Evolutionary conservation across 2,113 vertebrate species (phyloP).

Genomic region (Cercopithecus mona): DNA sequence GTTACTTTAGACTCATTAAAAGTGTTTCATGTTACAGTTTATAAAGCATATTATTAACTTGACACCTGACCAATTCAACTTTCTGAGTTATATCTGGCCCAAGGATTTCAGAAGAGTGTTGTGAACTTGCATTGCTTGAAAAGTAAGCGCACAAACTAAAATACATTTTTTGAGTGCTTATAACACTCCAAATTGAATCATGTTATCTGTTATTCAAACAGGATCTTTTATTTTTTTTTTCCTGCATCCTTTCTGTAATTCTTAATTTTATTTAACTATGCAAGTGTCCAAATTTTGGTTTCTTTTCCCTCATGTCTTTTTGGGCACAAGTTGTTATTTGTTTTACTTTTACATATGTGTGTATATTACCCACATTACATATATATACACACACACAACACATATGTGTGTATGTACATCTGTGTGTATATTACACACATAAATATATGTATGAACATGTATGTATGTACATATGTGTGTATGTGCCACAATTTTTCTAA

Average conservation of each 20-base stretch:
- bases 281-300: not conserved
- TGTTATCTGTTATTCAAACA: not conserved
- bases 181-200: not conserved
- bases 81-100: not conserved
- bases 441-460: not conserved
- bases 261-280: not conserved
- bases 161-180: not conserved
- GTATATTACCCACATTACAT: too few relatives aligned
- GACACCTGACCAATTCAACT: not conserved
- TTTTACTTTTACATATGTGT: not conserved
- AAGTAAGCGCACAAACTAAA: not conserved
- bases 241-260: not conserved
- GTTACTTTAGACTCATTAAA: not conserved
- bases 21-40: not conserved
- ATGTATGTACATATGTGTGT: not conserved
- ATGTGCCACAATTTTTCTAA: not conserved
- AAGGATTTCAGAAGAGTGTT: not conserved
- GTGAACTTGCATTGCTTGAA: not conserved
- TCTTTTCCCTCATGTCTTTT: not conserved
- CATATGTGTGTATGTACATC: not conserved
- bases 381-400: not conserved
- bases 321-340: not conserved
- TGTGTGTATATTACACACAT: not conserved
- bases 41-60: not conserved
- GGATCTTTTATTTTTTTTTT: not conserved